phyloP scores from a whole-genome alignment of 2,888 invertebrate genomes.

The Eurytoma adleriae region DNA sequence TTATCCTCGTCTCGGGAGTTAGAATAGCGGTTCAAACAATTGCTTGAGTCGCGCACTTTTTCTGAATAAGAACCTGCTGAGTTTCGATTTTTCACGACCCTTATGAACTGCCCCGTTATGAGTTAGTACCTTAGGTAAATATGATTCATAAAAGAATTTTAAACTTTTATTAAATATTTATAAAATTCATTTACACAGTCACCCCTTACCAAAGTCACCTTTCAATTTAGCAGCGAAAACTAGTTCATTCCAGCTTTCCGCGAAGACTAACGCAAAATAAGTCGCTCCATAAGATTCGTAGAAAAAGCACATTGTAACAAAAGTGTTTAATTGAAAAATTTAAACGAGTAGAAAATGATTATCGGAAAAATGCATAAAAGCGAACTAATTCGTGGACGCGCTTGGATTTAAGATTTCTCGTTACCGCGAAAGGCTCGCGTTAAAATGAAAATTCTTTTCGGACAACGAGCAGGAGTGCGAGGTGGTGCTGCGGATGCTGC shows the following conservation, averaged over 20 bases:
- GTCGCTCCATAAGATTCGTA: too few species aligned
- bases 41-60: slow-evolving; percentile 27
- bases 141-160: too few species aligned
- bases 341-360: too few species aligned
- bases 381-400: too few species aligned
- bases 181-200: too few species aligned
- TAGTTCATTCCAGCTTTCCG: too few species aligned
- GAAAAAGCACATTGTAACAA: too few species aligned
- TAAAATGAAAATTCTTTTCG: slow-evolving; percentile 20
- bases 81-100: slow-evolving; percentile 33
- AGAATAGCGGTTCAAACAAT: slow-evolving; percentile 44
- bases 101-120: not conserved
- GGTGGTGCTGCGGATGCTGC: not conserved
- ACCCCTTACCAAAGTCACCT: too few species aligned
- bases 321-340: too few species aligned
- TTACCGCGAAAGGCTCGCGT: not conserved
- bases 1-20: slow-evolving; percentile 45
- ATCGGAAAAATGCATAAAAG: not conserved
- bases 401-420: slow-evolving; percentile 3
- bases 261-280: too few species aligned
- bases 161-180: too few species aligned
- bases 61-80: slow-evolving; percentile 30
- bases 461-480: not conserved
- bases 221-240: too few species aligned
- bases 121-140: not conserved